Evolutionary conservation across 2,888 invertebrate species (phyloP).

Genomic region (Drosophila algonquin): DNA sequence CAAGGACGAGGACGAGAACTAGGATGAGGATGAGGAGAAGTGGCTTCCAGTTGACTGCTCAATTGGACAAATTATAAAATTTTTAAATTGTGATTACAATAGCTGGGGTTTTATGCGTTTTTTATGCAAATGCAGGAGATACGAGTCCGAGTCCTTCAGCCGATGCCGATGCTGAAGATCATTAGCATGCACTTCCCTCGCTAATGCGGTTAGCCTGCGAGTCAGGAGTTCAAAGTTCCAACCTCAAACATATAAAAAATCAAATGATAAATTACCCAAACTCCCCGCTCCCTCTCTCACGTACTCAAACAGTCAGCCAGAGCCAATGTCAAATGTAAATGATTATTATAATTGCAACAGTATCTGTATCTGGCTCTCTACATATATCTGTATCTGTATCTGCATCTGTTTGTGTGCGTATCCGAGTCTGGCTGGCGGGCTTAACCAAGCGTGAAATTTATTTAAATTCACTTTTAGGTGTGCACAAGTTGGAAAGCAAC

Average conservation of each 20-base stretch:
- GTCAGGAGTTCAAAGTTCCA: slow-evolving; percentile 12
- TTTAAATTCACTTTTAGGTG: slow-evolving; percentile 80
- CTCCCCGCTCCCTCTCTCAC: slow-evolving; percentile 9
- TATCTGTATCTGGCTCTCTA: slow-evolving; percentile 38
- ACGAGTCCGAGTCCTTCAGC: neutral
- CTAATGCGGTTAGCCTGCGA: slow-evolving; percentile 21
- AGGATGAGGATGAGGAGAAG: neutral
- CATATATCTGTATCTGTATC: slow-evolving; percentile 18
- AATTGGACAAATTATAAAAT: slow-evolving; percentile 49
- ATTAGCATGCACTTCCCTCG: slow-evolving; percentile 39
- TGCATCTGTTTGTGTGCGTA: slow-evolving; percentile 19
- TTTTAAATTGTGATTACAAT: slow-evolving; percentile 44
- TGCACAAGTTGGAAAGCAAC: slow-evolving; percentile 67
- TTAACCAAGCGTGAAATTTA: slow-evolving; percentile 81
- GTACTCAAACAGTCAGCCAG: slow-evolving; percentile 42
- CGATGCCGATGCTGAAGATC: slow-evolving; percentile 19
- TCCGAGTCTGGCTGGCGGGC: slow-evolving; percentile 49
- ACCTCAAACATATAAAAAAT: slow-evolving; percentile 40
- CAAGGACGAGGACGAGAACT: slow-evolving; percentile 6
- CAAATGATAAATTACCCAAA: slow-evolving; percentile 75
- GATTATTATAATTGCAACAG: slow-evolving; percentile 72
- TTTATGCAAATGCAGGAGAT: slow-evolving; percentile 66
- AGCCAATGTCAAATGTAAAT: slow-evolving; percentile 76
- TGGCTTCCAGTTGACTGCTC: slow-evolving; percentile 62
- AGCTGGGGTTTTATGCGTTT: slow-evolving; percentile 64